phyloP scores from a whole-genome alignment of 2,797 vertebrate species.

The Halcyon leucocephala region DNA sequence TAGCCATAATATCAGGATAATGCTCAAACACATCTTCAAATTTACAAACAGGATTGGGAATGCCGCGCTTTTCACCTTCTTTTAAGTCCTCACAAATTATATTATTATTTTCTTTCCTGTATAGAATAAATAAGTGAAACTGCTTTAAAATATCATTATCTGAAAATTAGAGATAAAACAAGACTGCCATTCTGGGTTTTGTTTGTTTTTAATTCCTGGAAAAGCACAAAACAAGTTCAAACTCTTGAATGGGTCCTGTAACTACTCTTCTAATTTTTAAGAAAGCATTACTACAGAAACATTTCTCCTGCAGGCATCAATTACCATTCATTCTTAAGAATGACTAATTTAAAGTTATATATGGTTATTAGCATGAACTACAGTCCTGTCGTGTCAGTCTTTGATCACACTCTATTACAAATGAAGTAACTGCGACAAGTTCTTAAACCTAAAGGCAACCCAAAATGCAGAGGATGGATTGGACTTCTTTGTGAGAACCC shows the following conservation, averaged over 20 bases:
- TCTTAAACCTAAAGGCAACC: not conserved
- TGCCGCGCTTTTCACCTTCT: constrained; percentile 81
- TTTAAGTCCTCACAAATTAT: constrained; percentile 92
- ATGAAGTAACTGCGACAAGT: not conserved
- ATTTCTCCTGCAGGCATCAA: not conserved
- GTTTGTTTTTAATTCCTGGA: not conserved
- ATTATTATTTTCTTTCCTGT: constrained; percentile 92
- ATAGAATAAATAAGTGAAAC: constrained; percentile 3
- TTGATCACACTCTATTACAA: not conserved
- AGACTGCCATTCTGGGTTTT: not conserved
- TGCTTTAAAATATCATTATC: not conserved
- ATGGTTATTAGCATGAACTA: not conserved
- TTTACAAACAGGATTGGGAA: constrained; percentile 89
- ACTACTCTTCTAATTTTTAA: not conserved
- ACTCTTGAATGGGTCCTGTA: not conserved
- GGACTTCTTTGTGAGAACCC: not conserved
- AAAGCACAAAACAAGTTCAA: not conserved
- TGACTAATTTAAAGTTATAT: not conserved
- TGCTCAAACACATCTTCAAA: constrained; percentile 90
- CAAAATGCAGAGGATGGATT: not conserved
- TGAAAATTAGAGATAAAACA: not conserved
- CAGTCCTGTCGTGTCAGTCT: not conserved
- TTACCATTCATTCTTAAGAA: not conserved
- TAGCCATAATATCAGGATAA: constrained; percentile 92
- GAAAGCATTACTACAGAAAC: not conserved